Evolutionary conservation across 2,888 invertebrate species (phyloP).

Genomic region (Xestia c-nigrum): DNA sequence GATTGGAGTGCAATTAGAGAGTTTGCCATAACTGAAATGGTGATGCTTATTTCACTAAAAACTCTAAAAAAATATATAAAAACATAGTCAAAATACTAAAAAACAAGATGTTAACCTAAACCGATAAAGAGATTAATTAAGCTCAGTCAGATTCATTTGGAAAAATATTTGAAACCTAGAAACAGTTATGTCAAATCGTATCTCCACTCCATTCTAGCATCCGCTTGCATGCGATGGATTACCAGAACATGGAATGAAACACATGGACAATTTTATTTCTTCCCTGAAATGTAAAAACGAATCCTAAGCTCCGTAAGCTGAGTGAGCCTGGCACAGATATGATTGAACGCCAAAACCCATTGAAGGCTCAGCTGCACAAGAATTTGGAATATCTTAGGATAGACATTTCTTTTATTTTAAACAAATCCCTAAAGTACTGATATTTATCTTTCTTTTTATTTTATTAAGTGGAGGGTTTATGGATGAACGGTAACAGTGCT

Average conservation of each 20-base stretch:
- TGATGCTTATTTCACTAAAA: too few species aligned
- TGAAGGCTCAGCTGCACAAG: constrained; percentile 33
- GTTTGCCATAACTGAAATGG: too few species aligned
- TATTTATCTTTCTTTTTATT: background rate
- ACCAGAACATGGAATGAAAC: constrained; percentile 10
- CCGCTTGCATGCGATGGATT: constrained; percentile 40
- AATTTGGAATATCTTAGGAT: constrained; percentile 20
- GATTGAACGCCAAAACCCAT: constrained; percentile 49
- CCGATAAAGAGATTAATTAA: constrained; percentile 12
- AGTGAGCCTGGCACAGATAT: constrained; percentile 42
- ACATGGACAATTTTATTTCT: constrained; percentile 32
- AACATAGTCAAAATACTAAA: too few species aligned
- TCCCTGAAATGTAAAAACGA: constrained; percentile 29
- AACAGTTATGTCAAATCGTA: constrained; percentile 19
- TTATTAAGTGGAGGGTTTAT: background rate
- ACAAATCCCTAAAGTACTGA: background rate
- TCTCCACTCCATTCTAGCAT: constrained; percentile 34
- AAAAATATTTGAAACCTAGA: constrained; percentile 8
- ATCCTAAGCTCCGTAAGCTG: constrained; percentile 22
- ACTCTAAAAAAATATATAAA: too few species aligned
- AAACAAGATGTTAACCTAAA: background rate
- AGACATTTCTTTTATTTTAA: constrained; percentile 11
- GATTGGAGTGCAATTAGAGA: too few species aligned
- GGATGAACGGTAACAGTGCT: background rate
- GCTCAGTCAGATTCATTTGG: background rate